Evolutionary conservation across 2,797 vertebrate genomes (phyloP).

Genomic region (Coreius guichenoti): DNA sequence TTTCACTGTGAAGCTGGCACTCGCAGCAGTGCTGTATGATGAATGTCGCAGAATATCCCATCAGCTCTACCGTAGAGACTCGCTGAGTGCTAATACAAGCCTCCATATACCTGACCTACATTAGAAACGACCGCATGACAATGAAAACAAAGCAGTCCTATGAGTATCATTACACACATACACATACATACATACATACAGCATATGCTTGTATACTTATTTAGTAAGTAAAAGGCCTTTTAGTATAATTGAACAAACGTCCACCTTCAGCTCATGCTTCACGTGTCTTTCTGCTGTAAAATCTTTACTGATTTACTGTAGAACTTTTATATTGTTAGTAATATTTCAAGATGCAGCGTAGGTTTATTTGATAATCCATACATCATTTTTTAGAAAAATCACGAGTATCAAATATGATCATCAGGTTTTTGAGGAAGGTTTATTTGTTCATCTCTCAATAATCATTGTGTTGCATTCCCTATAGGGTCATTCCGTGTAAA

Average conservation of each 20-base stretch:
- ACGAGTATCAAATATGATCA: neutral
- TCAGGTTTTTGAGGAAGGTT: neutral
- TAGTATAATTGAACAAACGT: neutral
- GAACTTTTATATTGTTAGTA: no score
- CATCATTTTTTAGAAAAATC: neutral
- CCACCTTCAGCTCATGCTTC: neutral
- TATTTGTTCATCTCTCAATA: neutral
- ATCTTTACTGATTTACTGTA: no score
- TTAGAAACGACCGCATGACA: neutral
- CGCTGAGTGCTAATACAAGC: neutral
- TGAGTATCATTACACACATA: neutral
- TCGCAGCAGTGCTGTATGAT: constrained; percentile 27
- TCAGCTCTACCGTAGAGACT: constrained; percentile 19
- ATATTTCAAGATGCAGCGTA: neutral
- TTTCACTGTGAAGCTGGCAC: constrained; percentile 35
- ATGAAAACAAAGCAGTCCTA: neutral
- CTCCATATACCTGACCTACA: neutral
- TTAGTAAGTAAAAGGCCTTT: neutral
- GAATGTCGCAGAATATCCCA: constrained; percentile 39
- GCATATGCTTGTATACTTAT: neutral
- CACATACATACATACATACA: neutral
- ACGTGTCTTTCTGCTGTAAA: neutral
- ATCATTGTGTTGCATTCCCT: neutral
- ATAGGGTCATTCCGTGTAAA: no score
- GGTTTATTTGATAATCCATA: neutral